Conservation (phyloP, 2,797 vertebrate genomes). For the Streptopelia turtur region DNA sequence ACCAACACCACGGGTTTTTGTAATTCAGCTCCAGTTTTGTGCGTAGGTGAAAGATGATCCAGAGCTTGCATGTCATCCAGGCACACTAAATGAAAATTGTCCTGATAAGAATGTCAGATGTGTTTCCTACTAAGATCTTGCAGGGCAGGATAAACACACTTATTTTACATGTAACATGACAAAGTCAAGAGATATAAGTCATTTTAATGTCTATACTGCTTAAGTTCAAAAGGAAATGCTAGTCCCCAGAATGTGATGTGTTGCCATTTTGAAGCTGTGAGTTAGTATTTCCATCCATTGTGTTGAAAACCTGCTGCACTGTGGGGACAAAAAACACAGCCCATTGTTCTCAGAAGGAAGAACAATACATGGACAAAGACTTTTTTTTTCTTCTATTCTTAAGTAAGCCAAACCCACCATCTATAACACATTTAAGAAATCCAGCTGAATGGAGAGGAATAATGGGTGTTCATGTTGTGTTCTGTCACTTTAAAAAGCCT, state of each 20-base stretch:
- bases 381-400: background rate
- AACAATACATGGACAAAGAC: slow-evolving; percentile 15
- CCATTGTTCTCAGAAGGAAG: slow-evolving; percentile 4
- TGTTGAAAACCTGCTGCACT: background rate
- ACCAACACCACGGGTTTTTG: background rate
- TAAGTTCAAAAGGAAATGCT: background rate
- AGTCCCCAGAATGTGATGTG: background rate
- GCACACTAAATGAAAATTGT: background rate
- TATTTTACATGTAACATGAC: background rate
- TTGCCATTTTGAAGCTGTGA: background rate
- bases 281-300: slow-evolving; percentile 13
- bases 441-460: background rate
- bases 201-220: background rate
- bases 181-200: background rate
- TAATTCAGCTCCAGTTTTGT: background rate
- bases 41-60: background rate
- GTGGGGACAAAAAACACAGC: background rate
- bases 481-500: background rate
- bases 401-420: background rate
- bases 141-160: background rate
- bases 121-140: background rate
- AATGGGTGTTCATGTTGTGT: background rate
- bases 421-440: background rate
- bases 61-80: background rate
- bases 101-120: background rate